Base-by-base conservation (phyloP, 2,113 vertebrate genomes). In the Speoplatyrhinus poulsoni region DNA sequence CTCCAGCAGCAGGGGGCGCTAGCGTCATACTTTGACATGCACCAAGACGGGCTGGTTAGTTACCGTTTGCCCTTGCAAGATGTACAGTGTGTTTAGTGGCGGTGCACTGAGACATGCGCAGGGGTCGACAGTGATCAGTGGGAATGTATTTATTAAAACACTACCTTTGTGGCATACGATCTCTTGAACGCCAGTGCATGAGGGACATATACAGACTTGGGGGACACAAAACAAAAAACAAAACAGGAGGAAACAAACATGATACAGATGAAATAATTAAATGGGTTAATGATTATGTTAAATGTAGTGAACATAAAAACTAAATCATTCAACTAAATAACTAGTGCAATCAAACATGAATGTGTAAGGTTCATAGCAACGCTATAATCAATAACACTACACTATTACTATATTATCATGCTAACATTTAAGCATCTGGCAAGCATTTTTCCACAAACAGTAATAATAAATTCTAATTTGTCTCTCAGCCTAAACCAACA, bases 171-270 rank as follows among this genome's bases (percentile, higher is more conserved):
- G 92, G 94, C 93, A 62, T 93, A 96, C 77, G 95, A 95, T 93
- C 96, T 97, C 95, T 95, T 96, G 96, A 97, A 96, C 89, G 96
- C 96, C 96, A 98, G 91, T 89, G 95, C 94, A 80, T 96, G 96
- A 91, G 96, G 97, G 82, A 98, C 95, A 95, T 95, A 97, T 91
- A 98, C 89, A 93, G 92, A 98, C 98, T 98, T 96, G 93, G 92
- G 91, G 90, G 82, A 88, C 91, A 89, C 69, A 46, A 63, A 74
- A 89, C 87, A 87, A 88, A 80, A 85, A 90, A 88, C 81, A 90
- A 85, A 89, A 84, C 82, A 87, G 85, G 49, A 79, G 85, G 68
- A 86, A 88, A 86, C 83, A 93, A 89, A 93, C 52, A 82, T 76
- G 82, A 88, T 90, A 93, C 89, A 85, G 92, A 89, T 93, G 85